Percentiles rank a stretch among this genome's conserved stretches.
Conservation (phyloP, 2,797 vertebrate genomes). For the Sibirionetta formosa region DNA sequence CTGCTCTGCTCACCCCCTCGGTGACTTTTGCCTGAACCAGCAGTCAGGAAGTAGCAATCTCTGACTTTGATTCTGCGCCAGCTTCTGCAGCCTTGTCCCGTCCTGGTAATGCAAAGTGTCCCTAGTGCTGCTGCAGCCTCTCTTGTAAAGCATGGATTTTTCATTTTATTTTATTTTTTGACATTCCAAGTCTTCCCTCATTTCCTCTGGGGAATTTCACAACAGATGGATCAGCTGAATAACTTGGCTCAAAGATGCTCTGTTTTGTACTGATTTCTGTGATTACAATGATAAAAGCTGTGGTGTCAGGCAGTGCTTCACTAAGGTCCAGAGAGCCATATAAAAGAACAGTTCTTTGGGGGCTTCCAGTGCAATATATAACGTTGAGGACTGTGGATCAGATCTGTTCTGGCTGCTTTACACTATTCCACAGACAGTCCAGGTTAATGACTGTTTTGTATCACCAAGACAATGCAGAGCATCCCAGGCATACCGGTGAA, state of each 20-base stretch:
- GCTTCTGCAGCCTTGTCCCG: neutral
- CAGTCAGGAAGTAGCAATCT: neutral
- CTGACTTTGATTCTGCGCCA: neutral
- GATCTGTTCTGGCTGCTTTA: neutral
- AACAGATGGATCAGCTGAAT: constrained; percentile 29
- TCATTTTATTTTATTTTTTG: neutral
- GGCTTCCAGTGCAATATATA: neutral
- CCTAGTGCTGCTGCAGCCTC: neutral
- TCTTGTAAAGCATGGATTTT: neutral
- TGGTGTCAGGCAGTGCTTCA: neutral
- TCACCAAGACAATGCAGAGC: neutral
- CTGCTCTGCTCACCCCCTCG: neutral
- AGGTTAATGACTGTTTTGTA: neutral
- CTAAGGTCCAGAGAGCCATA: neutral
- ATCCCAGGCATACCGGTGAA: neutral
- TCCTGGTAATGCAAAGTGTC: neutral
- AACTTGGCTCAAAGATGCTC: neutral
- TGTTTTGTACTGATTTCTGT: constrained; percentile 17
- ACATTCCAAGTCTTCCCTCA: neutral
- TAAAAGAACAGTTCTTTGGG: neutral
- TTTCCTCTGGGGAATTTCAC: constrained; percentile 31
- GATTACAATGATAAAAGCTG: neutral
- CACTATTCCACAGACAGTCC: neutral
- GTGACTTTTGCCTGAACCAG: constrained; percentile 32
- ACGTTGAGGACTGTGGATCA: neutral